These are phyloP conservation scores for Megatriorchis doriae DNA, from an alignment of 2,113 vertebrate species.

Conservation along the genomic window DNA sequence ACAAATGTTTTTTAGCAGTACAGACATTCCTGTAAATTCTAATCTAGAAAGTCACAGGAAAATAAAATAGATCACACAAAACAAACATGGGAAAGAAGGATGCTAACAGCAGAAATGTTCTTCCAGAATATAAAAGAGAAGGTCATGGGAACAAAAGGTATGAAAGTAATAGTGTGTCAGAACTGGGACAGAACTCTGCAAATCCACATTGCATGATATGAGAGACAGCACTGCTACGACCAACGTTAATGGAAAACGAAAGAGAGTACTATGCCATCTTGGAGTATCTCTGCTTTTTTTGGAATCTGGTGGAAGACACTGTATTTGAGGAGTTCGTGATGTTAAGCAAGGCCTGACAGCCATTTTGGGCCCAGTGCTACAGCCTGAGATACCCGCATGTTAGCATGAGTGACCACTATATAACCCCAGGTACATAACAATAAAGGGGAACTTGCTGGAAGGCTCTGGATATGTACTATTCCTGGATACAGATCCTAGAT, in stretches of 20 bases:
- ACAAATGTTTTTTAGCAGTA: neutral
- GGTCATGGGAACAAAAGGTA: neutral
- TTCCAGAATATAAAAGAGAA: neutral
- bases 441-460: neutral
- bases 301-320: neutral
- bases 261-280: neutral
- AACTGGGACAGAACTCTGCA: neutral
- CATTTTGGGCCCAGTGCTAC: neutral
- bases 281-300: neutral
- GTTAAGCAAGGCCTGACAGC: neutral
- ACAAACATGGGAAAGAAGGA: neutral
- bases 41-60: neutral
- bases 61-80: neutral
- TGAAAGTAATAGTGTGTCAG: neutral
- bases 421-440: neutral
- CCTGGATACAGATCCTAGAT: neutral
- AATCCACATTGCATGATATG: neutral
- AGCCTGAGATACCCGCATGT: neutral
- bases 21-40: neutral
- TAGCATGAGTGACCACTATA: neutral
- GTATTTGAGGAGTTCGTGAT: neutral
- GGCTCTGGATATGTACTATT: neutral
- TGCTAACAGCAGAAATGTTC: neutral
- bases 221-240: neutral
- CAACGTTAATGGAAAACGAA: neutral